Conservation (phyloP, 2,113 vertebrate species). For the Stegostoma tigrinum region DNA sequence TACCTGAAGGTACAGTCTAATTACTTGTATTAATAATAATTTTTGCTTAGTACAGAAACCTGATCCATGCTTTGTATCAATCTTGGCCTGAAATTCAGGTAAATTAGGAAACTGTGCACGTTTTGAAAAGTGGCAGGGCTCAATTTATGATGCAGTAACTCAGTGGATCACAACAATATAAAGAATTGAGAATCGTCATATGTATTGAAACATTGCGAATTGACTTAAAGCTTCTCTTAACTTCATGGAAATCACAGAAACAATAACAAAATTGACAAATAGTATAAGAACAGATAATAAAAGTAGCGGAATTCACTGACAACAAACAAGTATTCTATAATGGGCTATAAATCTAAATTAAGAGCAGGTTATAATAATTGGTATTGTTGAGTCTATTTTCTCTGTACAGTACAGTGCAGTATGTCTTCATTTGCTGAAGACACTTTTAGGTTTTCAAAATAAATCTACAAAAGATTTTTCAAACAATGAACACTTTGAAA, state of each 20-base stretch:
- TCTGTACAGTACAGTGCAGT: not conserved
- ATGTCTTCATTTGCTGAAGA: not conserved
- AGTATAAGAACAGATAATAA: not conserved
- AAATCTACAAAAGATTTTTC: not conserved
- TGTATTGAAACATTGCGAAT: not conserved
- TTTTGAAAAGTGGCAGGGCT: too few relatives aligned
- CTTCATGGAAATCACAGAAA: not conserved
- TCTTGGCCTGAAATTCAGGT: too few relatives aligned
- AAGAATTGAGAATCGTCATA: not conserved
- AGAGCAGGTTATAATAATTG: not conserved
- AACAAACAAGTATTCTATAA: not conserved
- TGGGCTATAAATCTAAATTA: not conserved
- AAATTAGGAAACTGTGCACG: too few relatives aligned
- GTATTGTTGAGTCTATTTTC: not conserved
- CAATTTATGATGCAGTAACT: too few relatives aligned
- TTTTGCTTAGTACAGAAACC: too few relatives aligned
- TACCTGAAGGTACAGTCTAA: too few relatives aligned
- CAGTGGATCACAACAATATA: not conserved
- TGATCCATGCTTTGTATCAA: too few relatives aligned
- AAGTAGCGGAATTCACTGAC: not conserved
- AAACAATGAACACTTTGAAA: not conserved
- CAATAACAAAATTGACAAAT: not conserved
- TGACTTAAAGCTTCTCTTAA: not conserved
- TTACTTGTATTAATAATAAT: too few relatives aligned
- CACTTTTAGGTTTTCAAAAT: not conserved